Base-by-base conservation (phyloP, 1,140 invertebrate species). In the Anoplolepis gracilipes region DNA sequence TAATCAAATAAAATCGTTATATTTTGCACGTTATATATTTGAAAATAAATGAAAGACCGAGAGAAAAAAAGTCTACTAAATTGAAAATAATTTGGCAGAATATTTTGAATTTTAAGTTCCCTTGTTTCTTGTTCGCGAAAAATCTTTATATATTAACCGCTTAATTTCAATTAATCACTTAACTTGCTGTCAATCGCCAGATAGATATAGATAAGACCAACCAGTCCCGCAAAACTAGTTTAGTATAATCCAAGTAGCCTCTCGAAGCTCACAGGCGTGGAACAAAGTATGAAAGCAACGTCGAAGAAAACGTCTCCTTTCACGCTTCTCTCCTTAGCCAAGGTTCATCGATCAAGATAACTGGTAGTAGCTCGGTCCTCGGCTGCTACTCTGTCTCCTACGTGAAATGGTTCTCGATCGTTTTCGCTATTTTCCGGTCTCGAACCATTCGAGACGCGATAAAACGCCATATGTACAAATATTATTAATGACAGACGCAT, bases 111-210 rank as follows among this genome's bases (percentile, higher is more conserved):
- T 57, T 59, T 16, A 28, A n/a, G 39, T 19, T 36, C 13, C 61
- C 2, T 2, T 33, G 19, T 67, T 79, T 78, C 22, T 36, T 53
- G 39, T 59, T 39, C 16, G 36, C n/a, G 3, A 61, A 69, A 13
- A 57, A 6, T 55, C 49, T 22, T 8, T 16, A 67, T 49, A 19
- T 53, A 65, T 78, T 78, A 65, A 13, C 42, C 42, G 28, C 42
- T 65, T 65, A 65, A 53, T n/a, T 65, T 78, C 61, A 28, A 28
- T 76, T 76, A 65, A 65, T 42, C 76, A 78, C 61, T 77, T 77
- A 62, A 69, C 77, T 82, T 73, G 72, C 72, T 82, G 78, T 82
- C 65, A 81, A 59, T 81, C 53, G 55, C 25, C 13, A 59, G 39
- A 72, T 82, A 59, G 39, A 72, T 82, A 19, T n/a, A 59, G 49